Base-by-base conservation (phyloP, 2,797 vertebrate species). In the Danionella dracula region DNA sequence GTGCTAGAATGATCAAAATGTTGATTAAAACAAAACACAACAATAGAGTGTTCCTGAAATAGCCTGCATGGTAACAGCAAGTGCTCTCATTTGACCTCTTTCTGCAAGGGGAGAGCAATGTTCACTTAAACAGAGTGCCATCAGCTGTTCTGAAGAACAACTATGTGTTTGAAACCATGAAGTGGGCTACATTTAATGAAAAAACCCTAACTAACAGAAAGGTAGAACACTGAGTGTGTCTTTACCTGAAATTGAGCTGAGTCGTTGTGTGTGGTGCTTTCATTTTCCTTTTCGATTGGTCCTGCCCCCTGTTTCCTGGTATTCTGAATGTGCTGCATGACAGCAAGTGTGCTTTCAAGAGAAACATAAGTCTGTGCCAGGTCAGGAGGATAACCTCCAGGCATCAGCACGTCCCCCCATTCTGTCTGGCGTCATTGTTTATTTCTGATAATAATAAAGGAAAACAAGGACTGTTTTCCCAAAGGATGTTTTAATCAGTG, bases 271-370 rank as follows among this genome's bases (percentile, higher is more conserved):
- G 61, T 49, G 29, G 46, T 13, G 78, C 66, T 90, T 91, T 91
- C 87, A 85, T 85, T 91, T 90, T 90, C 88, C 74, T 32, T 88
- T 88, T 76, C 40, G 59, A n/a, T 49, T 51, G 35, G 46, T 77
- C 69, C 78, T 78, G 67, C 83, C 84, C 77, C 77, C 71, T 70
- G 60, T 42, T 19, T 57, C 66, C 57, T 29, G 34, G 55, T 55
- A 46, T 34, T 61, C 62, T 31, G 59, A 54, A 48, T 68, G 46
- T 53, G 13, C 59, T 59, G 72, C 32, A 35, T n/a, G 32, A 35
- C 32, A 44, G 66, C 34, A 17, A 17, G 31, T 38, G 51, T 55
- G 37, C 50, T 53, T 34, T 58, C 58, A 46, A 50, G 44, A 59
- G 48, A 46, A 66, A 40, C 23, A 42, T 37, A 6, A 58, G 54